Conservation (phyloP, 2,797 vertebrate species). For the Hemibagrus guttatus region DNA sequence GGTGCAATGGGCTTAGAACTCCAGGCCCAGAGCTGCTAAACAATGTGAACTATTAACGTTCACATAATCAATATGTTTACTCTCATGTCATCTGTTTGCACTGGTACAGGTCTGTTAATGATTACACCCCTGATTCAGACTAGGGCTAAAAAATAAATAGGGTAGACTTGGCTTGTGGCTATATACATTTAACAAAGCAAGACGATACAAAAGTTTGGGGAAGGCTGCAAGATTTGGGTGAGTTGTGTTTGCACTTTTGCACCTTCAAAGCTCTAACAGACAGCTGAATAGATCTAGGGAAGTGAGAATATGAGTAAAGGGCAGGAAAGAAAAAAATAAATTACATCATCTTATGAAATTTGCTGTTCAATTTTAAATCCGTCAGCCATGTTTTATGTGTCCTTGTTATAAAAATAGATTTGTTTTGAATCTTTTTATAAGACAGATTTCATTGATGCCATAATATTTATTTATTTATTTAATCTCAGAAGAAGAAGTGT, state of each 20-base stretch:
- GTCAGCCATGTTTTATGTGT: neutral
- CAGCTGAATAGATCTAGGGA: neutral
- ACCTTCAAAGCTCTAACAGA: neutral
- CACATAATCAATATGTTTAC: neutral
- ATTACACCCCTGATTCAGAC: neutral
- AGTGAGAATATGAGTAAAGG: neutral
- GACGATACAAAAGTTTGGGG: neutral
- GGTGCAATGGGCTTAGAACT: neutral
- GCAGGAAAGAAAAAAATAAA: neutral
- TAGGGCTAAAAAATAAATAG: conserved; percentile 15
- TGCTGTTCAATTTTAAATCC: neutral
- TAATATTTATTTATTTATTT: too few relatives aligned
- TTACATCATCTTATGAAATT: neutral
- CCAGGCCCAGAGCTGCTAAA: neutral
- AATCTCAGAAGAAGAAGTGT: neutral
- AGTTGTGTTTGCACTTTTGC: neutral
- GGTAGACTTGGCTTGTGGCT: conserved; percentile 22
- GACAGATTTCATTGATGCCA: neutral
- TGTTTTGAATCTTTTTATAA: neutral
- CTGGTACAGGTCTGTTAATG: neutral
- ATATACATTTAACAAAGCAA: neutral
- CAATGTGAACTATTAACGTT: neutral
- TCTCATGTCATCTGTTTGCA: neutral
- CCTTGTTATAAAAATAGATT: neutral
- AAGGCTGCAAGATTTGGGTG: neutral